A percentile compares a stretch with the other conserved stretches of the same genome.
Evolutionary conservation across 2,113 vertebrate genomes (phyloP).

Genomic region (Limanda limanda): DNA sequence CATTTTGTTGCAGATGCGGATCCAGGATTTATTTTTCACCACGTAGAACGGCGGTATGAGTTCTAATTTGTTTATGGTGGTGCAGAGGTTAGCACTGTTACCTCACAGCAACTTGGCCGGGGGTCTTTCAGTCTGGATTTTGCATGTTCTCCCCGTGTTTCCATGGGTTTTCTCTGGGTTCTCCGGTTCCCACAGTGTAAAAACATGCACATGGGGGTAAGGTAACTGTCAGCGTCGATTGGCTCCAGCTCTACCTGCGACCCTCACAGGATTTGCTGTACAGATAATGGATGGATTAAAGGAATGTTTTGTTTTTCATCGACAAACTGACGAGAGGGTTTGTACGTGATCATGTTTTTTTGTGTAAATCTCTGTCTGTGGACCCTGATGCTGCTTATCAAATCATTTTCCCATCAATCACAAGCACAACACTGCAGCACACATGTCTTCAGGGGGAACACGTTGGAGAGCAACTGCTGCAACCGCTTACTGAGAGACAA

Average conservation of each 20-base stretch:
- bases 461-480: slow-evolving; percentile 11
- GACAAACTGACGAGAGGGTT: too few species aligned
- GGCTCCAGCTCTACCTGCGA: background rate
- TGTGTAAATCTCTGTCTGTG: slow-evolving; percentile 18
- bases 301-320: background rate
- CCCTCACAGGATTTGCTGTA: background rate
- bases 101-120: too few species aligned
- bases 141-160: background rate
- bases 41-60: too few species aligned
- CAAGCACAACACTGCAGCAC: slow-evolving; percentile 6
- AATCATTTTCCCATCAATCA: slow-evolving; percentile 61
- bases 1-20: too few species aligned
- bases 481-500: background rate
- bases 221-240: background rate
- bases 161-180: background rate
- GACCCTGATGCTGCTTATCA: slow-evolving; percentile 37
- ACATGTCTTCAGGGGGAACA: slow-evolving; percentile 34
- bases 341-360: too few species aligned
- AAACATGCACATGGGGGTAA: background rate
- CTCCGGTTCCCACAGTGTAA: background rate
- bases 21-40: too few species aligned
- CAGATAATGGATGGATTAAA: background rate
- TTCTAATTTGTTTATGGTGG: too few species aligned
- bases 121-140: background rate
- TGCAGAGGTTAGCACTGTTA: too few species aligned